Evolutionary conservation across 2,113 vertebrate species (phyloP), one percentile per base, ranked within the genome.

Genomic region (Neolamprologus cancellatus): DNA sequence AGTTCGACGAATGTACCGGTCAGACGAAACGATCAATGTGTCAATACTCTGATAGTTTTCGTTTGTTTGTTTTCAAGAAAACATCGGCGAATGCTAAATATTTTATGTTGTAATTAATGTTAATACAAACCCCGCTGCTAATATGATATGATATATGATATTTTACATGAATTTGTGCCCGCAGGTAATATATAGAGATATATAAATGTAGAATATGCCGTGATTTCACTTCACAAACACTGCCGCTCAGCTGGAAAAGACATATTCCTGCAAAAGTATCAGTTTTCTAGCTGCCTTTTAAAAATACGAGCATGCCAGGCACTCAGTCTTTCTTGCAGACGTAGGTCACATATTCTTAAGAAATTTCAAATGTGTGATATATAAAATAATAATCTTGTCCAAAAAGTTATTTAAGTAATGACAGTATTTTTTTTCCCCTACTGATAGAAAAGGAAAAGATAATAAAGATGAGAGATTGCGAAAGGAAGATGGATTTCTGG

Each of bases 401-500:
- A 41, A 69, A 66, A 84, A 14, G 78, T 83, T 81, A 90, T 57
- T 81, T 53, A 79, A 50, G 34, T 89, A 86, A 88, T 89, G 79
- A 32, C 20, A 61, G 39, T 48, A 86, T 86, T 82, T 88, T 64
- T 64, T 74, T 32, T 0, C 30, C 83, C 15, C 50, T 66, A 64
- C 61, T 78, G 84, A 89, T 87, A 82, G 61, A 83, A 81, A 34
- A 84, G 36, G 83, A 83, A 84, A 54, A 28, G 79, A 89, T 88
- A 88, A 94, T 86, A 88, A 82, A 88, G 55, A 85, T 83, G 74
- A 88, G 32, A 78, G 39, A 82, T 46, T 61, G 52, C 74, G 76
- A 89, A 87, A 86, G 81, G 84, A 88, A 90, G 74, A 88, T 80
- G 84, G 89, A 83, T 83, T 93, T 94, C 91, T 84, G 87, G 89